Conservation (phyloP, 2,113 vertebrate genomes). For the Mustelus asterias region DNA sequence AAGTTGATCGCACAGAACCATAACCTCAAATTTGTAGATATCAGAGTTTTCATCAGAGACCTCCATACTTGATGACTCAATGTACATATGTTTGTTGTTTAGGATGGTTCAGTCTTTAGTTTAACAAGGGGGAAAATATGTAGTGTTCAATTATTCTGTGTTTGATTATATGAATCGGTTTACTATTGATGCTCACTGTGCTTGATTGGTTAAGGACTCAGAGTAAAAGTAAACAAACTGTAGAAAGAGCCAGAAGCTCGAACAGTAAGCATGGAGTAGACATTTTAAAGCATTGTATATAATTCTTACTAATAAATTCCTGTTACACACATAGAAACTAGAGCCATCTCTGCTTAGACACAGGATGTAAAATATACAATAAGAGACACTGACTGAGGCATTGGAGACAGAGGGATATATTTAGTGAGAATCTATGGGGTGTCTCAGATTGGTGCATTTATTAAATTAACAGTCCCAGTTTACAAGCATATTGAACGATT, state of each 20-base stretch:
- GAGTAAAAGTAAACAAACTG: not conserved
- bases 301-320: not conserved
- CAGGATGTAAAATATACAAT: not conserved
- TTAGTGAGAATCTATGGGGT: not conserved
- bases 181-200: not conserved
- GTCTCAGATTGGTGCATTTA: not conserved
- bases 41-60: too few species aligned
- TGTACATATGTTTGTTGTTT: too few species aligned
- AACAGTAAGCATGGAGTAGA: not conserved
- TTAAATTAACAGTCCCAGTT: not conserved
- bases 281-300: not conserved
- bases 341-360: not conserved
- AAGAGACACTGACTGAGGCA: not conserved
- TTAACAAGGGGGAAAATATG: too few species aligned
- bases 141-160: too few species aligned
- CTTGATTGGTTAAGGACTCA: not conserved
- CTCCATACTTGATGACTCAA: too few species aligned
- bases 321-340: not conserved
- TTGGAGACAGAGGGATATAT: not conserved
- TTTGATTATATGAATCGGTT: not conserved
- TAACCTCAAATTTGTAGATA: too few species aligned
- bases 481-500: not conserved
- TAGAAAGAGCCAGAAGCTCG: not conserved
- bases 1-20: too few species aligned
- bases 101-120: too few species aligned